Percentiles rank a stretch among this genome's conserved stretches.
Conservation (phyloP, 2,888 invertebrate species). For the Malachius bipustulatus region DNA sequence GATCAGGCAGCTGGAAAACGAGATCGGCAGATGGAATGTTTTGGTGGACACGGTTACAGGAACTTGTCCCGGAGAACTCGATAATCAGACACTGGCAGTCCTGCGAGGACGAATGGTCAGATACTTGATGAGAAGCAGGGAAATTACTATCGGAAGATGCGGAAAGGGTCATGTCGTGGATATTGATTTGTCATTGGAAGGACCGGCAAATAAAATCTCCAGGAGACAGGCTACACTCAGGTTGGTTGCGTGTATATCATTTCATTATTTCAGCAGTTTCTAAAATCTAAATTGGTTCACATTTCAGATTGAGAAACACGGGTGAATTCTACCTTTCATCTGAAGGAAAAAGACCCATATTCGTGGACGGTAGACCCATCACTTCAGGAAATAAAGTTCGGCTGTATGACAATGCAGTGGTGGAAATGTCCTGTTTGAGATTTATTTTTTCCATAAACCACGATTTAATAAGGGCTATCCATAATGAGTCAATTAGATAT, state of each 20-base stretch:
- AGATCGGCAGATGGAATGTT: slow-evolving; percentile 78
- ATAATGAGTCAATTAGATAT: slow-evolving; percentile 77
- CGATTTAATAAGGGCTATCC: slow-evolving; percentile 78
- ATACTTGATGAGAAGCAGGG: slow-evolving; percentile 87
- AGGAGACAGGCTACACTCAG: slow-evolving; percentile 84
- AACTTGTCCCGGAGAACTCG: slow-evolving; percentile 76
- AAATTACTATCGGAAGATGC: slow-evolving; percentile 87
- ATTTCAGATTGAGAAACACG: slow-evolving; percentile 62
- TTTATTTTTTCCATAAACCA: slow-evolving; percentile 91
- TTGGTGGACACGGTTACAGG: slow-evolving; percentile 83
- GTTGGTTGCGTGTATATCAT: slow-evolving; percentile 17
- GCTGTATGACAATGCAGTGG: slow-evolving; percentile 84
- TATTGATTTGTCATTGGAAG: slow-evolving; percentile 86
- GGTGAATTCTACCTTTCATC: slow-evolving; percentile 93
- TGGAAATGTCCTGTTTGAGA: slow-evolving; percentile 86
- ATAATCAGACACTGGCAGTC: slow-evolving; percentile 87
- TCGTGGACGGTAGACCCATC: slow-evolving; percentile 86
- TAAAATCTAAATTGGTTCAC: slow-evolving; percentile 10
- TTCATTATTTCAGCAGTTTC: neutral
- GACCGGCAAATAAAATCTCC: slow-evolving; percentile 89
- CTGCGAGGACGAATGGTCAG: slow-evolving; percentile 83
- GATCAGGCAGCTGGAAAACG: slow-evolving; percentile 79
- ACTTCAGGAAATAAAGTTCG: slow-evolving; percentile 80
- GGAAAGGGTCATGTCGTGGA: slow-evolving; percentile 84
- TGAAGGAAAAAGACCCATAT: slow-evolving; percentile 88